Percentiles rank a stretch among this genome's conserved stretches.
Evolutionary conservation across 2,888 invertebrate genomes (phyloP).

Genomic region (Diarsia mendica): DNA sequence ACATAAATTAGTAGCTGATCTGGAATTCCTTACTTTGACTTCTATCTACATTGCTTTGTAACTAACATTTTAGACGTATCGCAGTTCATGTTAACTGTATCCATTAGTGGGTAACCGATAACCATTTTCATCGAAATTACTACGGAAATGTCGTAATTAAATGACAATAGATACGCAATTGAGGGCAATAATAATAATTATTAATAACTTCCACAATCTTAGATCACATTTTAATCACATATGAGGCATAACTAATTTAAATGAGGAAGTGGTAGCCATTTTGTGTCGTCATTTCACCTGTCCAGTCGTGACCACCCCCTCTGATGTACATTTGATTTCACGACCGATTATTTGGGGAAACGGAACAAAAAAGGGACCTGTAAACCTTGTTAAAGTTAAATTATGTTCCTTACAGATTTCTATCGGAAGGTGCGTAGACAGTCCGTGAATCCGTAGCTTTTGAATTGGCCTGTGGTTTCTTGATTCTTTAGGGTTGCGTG

Average conservation of each 20-base stretch:
- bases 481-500: conserved; percentile 13
- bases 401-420: conserved; percentile 53
- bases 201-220: conserved; percentile 60
- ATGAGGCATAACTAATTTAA: conserved; percentile 62
- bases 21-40: not conserved
- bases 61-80: not conserved
- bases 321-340: conserved; percentile 74
- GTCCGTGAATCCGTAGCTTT: conserved; percentile 35
- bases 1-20: not conserved
- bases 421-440: conserved; percentile 41
- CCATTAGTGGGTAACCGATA: not conserved
- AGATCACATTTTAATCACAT: conserved; percentile 62
- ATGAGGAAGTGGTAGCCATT: conserved; percentile 63
- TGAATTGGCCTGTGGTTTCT: conserved; percentile 28
- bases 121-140: conserved; percentile 19
- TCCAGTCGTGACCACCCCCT: conserved; percentile 56
- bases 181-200: conserved; percentile 40
- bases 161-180: conserved; percentile 30
- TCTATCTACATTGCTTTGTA: not conserved
- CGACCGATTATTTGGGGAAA: conserved; percentile 75
- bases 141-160: conserved; percentile 50
- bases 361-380: conserved; percentile 66
- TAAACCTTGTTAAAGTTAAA: conserved; percentile 59
- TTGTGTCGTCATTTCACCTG: conserved; percentile 67
- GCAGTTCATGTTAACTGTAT: not conserved